These are phyloP conservation scores for Anguilla rostrata DNA, from an alignment of 2,113 vertebrate species.

Conservation along the genomic window DNA sequence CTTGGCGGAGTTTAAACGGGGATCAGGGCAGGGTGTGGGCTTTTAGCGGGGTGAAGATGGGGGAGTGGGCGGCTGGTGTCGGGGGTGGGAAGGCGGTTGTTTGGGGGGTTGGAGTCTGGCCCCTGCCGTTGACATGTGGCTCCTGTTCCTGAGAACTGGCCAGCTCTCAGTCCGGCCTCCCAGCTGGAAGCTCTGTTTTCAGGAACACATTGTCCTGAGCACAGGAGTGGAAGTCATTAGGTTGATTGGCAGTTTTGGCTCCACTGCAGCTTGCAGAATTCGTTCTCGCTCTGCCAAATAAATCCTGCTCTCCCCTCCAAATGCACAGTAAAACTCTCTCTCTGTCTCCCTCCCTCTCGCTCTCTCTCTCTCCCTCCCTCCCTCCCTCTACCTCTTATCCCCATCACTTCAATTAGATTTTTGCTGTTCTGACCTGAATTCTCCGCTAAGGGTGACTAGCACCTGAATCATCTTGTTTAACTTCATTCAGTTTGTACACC, in stretches of 20 bases:
- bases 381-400: conserved; percentile 10
- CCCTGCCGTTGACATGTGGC: conserved; percentile 8
- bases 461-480: conserved; percentile 6
- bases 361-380: not conserved
- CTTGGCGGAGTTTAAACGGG: not conserved
- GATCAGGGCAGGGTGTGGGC: conserved; percentile 10
- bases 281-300: conserved; percentile 27
- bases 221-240: conserved; percentile 63
- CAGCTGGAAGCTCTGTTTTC: conserved; percentile 53
- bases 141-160: conserved; percentile 45
- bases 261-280: conserved; percentile 27
- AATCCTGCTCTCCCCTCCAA: conserved; percentile 33
- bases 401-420: not conserved
- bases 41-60: not conserved
- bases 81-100: not conserved
- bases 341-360: conserved; percentile 20
- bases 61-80: not conserved
- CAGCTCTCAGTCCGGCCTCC: conserved; percentile 49
- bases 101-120: not conserved
- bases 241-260: conserved; percentile 56
- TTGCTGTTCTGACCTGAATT: not conserved
- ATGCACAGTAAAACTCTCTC: conserved; percentile 46
- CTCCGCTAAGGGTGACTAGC: not conserved
- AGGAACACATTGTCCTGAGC: conserved; percentile 64
- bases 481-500: not conserved